Conservation (phyloP, 2,888 invertebrate genomes). For the Latrodectus hesperus region DNA sequence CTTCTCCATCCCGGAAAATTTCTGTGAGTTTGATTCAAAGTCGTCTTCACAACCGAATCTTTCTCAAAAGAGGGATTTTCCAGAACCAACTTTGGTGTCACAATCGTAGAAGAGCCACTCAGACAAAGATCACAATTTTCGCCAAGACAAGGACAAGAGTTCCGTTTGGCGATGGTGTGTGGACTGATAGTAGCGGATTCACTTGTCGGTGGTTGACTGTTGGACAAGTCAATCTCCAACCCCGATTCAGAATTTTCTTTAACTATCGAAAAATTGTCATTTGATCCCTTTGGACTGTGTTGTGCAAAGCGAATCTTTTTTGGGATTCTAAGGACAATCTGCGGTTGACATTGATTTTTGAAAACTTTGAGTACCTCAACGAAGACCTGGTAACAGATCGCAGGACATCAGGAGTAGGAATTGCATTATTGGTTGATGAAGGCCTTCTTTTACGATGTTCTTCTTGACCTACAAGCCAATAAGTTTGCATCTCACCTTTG, state of each 20-base stretch:
- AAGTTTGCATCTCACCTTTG: conserved; percentile 69
- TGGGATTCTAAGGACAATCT: conserved; percentile 56
- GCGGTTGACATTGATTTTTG: conserved; percentile 23
- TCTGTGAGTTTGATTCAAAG: background rate
- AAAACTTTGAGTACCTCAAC: conserved; percentile 27
- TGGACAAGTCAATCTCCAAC: conserved; percentile 1
- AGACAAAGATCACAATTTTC: conserved; percentile 38
- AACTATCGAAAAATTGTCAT: background rate
- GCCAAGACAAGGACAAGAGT: conserved; percentile 63
- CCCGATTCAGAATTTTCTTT: conserved; percentile 14
- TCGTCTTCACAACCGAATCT: background rate
- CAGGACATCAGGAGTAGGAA: conserved; percentile 38
- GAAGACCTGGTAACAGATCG: conserved; percentile 44
- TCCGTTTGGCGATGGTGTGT: conserved; percentile 22
- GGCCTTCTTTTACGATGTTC: conserved; percentile 23
- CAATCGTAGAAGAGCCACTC: background rate
- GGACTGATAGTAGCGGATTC: background rate
- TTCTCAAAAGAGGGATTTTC: conserved; percentile 20
- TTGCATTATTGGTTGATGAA: conserved; percentile 2
- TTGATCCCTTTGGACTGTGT: background rate
- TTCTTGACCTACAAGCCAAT: conserved; percentile 66
- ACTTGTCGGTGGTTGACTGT: background rate
- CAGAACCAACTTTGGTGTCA: conserved; percentile 8
- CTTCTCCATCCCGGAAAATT: conserved; percentile 32
- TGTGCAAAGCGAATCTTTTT: conserved; percentile 53